These are phyloP conservation scores for Chymomyza procnemis DNA, from an alignment of 2,888 invertebrate species.

Conservation along the genomic window DNA sequence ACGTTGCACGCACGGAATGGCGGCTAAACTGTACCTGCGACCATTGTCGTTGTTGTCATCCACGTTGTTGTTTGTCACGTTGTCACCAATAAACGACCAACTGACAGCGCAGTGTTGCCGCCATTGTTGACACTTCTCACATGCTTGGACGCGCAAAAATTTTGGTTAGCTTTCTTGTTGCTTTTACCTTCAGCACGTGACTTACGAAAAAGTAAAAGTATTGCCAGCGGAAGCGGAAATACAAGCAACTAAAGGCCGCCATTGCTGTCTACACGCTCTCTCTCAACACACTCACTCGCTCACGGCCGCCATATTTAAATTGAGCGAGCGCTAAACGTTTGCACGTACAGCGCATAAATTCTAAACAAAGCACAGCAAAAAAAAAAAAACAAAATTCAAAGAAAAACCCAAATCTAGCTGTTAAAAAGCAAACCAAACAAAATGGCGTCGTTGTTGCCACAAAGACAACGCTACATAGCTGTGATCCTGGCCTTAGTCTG, in stretches of 20 bases:
- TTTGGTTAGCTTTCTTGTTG: neutral
- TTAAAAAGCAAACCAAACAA: neutral
- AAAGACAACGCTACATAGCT: constrained; percentile 23
- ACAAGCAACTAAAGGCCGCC: constrained; percentile 8
- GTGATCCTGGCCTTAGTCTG: constrained; percentile 32
- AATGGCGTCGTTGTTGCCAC: constrained; percentile 9
- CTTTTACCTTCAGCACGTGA: constrained; percentile 1
- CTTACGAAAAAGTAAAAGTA: neutral
- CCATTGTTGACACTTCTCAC: constrained; percentile 73
- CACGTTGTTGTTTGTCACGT: constrained; percentile 37
- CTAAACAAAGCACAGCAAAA: constrained; percentile 56
- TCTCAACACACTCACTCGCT: too few relatives aligned
- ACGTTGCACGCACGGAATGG: constrained; percentile 43
- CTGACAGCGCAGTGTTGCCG: constrained; percentile 9
- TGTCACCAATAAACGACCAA: neutral
- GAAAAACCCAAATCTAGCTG: neutral
- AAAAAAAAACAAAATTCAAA: too few relatives aligned
- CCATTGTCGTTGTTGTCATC: constrained; percentile 24
- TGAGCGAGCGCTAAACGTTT: constrained; percentile 56
- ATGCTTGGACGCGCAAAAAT: constrained; percentile 57
- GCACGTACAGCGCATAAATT: constrained; percentile 71
- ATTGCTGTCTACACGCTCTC: neutral
- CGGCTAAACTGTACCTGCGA: constrained; percentile 47
- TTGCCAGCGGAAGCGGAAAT: neutral
- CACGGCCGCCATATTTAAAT: constrained; percentile 52